A percentile compares a stretch with the other conserved stretches of the same genome.
These are phyloP conservation scores for Bubalus kerabau DNA, from an alignment of 2,113 vertebrate species.

Conservation along the genomic window DNA sequence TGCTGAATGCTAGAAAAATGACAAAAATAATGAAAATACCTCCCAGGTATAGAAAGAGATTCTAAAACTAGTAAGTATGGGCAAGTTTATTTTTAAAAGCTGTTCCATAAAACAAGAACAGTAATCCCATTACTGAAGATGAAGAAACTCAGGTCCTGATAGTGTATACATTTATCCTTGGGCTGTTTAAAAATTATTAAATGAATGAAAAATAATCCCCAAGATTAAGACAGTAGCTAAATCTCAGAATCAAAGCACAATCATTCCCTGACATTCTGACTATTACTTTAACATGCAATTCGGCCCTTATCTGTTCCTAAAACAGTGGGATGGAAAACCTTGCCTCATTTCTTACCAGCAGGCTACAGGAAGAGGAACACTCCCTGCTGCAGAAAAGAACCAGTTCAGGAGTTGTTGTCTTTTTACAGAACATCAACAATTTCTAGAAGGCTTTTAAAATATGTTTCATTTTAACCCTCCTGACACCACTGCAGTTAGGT, in stretches of 20 bases:
- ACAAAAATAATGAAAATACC: neutral
- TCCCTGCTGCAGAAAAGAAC: neutral
- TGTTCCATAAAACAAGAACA: neutral
- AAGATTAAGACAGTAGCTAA: neutral
- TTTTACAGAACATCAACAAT: slow-evolving; percentile 30
- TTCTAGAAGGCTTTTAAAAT: slow-evolving; percentile 30
- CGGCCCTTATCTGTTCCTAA: neutral
- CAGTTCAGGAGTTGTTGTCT: neutral
- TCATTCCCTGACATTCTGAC: slow-evolving; percentile 6
- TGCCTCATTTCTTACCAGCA: slow-evolving; percentile 36
- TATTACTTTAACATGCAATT: slow-evolving; percentile 38
- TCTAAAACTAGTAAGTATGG: neutral
- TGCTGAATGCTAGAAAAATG: neutral
- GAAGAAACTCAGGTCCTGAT: neutral
- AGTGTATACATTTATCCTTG: neutral
- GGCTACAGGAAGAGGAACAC: neutral
- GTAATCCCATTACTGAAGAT: neutral
- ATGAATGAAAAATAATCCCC: slow-evolving; percentile 16
- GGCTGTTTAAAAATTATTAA: slow-evolving; percentile 24
- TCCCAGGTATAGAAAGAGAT: neutral
- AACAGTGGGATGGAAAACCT: slow-evolving; percentile 30
- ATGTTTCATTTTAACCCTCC: slow-evolving; percentile 41
- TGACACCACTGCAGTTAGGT: neutral
- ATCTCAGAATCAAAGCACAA: slow-evolving; percentile 34
- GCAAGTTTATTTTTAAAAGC: neutral